These are phyloP conservation scores for Pectinophora gossypiella DNA, from an alignment of 1,140 invertebrate genomes.

Conservation along the genomic window DNA sequence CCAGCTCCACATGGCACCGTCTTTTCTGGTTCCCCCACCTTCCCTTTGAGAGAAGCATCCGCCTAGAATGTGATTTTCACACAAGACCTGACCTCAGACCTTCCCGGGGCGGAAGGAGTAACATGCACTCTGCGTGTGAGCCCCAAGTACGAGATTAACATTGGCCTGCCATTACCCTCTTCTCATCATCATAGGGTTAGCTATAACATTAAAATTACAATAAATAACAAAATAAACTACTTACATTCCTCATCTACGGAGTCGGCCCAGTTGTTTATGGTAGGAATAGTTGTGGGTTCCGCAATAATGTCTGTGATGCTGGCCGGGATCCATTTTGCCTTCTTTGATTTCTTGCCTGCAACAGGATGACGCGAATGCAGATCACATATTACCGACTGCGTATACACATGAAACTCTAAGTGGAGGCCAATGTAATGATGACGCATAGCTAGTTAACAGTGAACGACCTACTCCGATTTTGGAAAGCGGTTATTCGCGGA, in stretches of 20 bases:
- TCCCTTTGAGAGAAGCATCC: conserved; percentile 64
- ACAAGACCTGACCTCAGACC: conserved; percentile 73
- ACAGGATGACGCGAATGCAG: conserved; percentile 13
- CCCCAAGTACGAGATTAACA: conserved; percentile 75
- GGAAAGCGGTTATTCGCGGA: conserved; percentile 60
- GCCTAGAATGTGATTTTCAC: conserved; percentile 61
- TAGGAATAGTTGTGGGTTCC: conserved; percentile 59
- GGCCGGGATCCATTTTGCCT: conserved; percentile 71
- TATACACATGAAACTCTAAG: background rate
- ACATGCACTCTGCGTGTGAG: conserved; percentile 58
- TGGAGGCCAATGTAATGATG: conserved; percentile 24
- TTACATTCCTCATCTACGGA: conserved; percentile 71
- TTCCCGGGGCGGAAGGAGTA: conserved; percentile 68
- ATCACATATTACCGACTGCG: background rate
- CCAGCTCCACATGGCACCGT: conserved; percentile 36
- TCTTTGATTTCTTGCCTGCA: conserved; percentile 74
- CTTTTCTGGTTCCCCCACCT: conserved; percentile 72
- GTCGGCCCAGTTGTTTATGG: conserved; percentile 66
- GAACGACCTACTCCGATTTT: conserved; percentile 65
- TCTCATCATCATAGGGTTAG: conserved; percentile 68
- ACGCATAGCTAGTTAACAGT: conserved; percentile 65
- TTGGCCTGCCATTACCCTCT: conserved; percentile 66
- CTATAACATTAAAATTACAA: conserved; percentile 1
- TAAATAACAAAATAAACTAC: conserved; percentile 18
- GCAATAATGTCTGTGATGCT: conserved; percentile 71